Base-by-base conservation (phyloP, 1,140 invertebrate genomes). In the Drosophila baimaii region DNA sequence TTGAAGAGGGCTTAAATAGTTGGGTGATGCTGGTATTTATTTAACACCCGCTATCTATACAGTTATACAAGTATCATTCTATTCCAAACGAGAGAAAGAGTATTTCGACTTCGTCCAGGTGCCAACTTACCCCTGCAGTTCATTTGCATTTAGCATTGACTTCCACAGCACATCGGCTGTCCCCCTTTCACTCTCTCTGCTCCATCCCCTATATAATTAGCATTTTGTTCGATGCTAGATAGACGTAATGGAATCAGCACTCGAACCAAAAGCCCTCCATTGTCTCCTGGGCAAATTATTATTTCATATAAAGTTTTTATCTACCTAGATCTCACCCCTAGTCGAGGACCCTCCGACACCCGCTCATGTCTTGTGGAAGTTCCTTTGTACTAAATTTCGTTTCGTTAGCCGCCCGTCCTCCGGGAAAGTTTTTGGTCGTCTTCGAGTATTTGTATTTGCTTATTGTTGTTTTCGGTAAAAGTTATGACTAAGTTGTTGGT, bases 71-170 rank as follows among this genome's bases (percentile, higher is more conserved):
- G n/a, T n/a, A n/a, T n/a, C n/a, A n/a, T n/a, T n/a, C n/a, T n/a
- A n/a, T n/a, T n/a, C n/a, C n/a, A n/a, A n/a, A n/a, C n/a, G n/a
- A 41, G 17, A 9, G 2, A 15, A 13, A 56, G 43, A 13, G 56
- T 57, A 39, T 33, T 21, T 13, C 0, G 12, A 2, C 7, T 29
- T 21, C 25, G 59, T 41, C 15, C 33, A 44, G 19, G 6, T 1
- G 5, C 47, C 52, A 41, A 51, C 15, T 49, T 35, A 12, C 15
- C 23, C 41, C 21, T 66, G 19, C 43, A 65, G 39, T 78, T 79
- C 37, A 90, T 90, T 90, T 85, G 57, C 70, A 89, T 84, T 89
- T 68, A 56, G 54, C 55, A 81, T 79, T 82, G 46, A 77, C 64
- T 81, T 79, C 63, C 54, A 43, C 47, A 56, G 54, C 77, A 46